Conservation (phyloP, 35 echinoderm and acorn worm species). For the Heliocidaris tuberculata region DNA sequence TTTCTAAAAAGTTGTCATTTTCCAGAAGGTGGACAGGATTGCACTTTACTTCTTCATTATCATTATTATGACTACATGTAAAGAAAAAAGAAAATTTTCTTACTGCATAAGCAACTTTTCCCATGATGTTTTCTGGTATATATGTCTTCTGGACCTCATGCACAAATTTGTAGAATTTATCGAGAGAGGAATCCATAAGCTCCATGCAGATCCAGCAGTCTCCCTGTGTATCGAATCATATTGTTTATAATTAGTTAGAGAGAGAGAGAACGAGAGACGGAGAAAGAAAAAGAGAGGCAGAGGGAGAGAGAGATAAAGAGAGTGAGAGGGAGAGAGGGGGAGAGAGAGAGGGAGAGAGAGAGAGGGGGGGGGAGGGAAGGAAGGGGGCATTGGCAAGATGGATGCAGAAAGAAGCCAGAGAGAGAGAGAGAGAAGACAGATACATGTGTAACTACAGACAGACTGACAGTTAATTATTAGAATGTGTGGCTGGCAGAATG, state of each 20-base stretch:
- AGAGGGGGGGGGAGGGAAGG: background rate
- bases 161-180: slow-evolving; percentile 92
- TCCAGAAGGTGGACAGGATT: no score
- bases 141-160: slow-evolving; percentile 62
- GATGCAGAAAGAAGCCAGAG: no score
- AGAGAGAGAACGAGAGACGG: background rate
- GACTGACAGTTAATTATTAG: no score
- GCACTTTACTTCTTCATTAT: no score
- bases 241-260: background rate
- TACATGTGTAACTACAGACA: no score
- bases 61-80: no score
- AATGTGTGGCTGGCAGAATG: no score
- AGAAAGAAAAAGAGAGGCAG: background rate
- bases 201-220: slow-evolving; percentile 99
- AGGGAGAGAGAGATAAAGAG: background rate
- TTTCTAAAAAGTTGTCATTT: no score
- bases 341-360: background rate
- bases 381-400: no score
- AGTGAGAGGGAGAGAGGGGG: background rate
- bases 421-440: no score
- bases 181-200: slow-evolving; percentile 95
- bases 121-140: slow-evolving; percentile 97
- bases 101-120: slow-evolving; percentile 91
- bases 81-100: slow-evolving; percentile 35
- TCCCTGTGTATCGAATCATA: slow-evolving; percentile 52